These are phyloP conservation scores for Ptychobarbus kaznakovi DNA, from an alignment of 2,797 vertebrate genomes.

Conservation along the genomic window DNA sequence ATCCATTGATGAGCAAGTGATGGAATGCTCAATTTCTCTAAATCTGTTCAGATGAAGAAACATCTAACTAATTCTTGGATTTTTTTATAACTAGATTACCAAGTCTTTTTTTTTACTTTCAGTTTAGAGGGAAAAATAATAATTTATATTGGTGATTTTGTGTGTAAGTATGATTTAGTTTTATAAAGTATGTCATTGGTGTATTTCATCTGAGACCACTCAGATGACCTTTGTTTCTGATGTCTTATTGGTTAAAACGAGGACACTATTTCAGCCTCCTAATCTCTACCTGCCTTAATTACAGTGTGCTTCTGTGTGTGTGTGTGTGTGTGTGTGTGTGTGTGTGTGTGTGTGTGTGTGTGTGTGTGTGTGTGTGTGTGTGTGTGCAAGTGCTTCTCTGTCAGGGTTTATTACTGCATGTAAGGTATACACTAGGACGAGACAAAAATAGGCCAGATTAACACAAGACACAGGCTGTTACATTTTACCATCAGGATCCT, in stretches of 20 bases:
- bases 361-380: conserved; percentile 13
- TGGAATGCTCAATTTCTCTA: not conserved
- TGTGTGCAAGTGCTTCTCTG: conserved; percentile 34
- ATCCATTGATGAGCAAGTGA: not conserved
- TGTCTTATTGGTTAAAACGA: conserved; percentile 34
- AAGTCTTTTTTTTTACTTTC: not conserved
- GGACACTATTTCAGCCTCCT: conserved; percentile 37
- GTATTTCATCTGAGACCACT: conserved; percentile 15
- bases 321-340: conserved; percentile 1
- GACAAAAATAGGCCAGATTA: conserved; percentile 27
- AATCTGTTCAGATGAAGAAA: not conserved
- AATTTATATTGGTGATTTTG: conserved; percentile 13
- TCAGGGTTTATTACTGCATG: conserved; percentile 22
- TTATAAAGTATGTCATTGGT: not conserved
- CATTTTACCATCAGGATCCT: not conserved
- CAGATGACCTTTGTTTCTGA: conserved; percentile 8
- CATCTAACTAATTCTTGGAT: not conserved
- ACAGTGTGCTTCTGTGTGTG: conserved; percentile 24
- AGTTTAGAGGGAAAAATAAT: not conserved
- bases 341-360: conserved; percentile 29
- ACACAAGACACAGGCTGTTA: conserved; percentile 17
- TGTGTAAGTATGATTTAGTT: not conserved
- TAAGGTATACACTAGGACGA: conserved; percentile 7
- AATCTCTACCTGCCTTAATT: conserved; percentile 47
- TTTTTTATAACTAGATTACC: not conserved